Conservation (phyloP, 1,140 invertebrate species). For the Procambarus clarkii region DNA sequence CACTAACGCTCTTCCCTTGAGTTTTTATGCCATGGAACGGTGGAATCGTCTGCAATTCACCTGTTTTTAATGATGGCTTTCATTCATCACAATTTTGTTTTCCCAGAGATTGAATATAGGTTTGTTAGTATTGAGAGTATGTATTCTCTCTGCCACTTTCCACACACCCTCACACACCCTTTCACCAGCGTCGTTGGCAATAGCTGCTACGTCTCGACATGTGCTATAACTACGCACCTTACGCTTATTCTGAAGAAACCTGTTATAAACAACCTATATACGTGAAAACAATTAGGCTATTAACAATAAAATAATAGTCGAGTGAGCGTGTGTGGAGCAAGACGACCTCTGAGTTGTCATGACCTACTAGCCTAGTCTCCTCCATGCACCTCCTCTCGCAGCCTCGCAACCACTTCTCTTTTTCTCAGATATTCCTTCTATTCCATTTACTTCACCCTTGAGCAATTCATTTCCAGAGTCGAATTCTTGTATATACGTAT, state of each 20-base stretch:
- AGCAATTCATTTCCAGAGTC: background rate
- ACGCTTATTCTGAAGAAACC: background rate
- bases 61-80: background rate
- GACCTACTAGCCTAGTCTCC: conserved; percentile 44
- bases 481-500: background rate
- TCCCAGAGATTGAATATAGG: background rate
- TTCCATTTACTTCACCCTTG: background rate
- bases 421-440: background rate
- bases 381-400: background rate
- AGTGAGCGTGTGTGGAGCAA: background rate
- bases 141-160: background rate
- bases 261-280: background rate
- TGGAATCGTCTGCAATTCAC: conserved; percentile 25
- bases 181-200: background rate
- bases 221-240: background rate
- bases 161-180: background rate
- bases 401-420: background rate
- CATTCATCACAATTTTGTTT: background rate
- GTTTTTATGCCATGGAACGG: conserved; percentile 26
- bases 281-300: background rate
- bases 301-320: background rate
- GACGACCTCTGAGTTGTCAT: conserved; percentile 8
- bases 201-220: background rate
- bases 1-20: conserved; percentile 47
- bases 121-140: background rate